phyloP scores from a whole-genome alignment of 2,113 vertebrate species.

The Mystacornis crossleyi region DNA sequence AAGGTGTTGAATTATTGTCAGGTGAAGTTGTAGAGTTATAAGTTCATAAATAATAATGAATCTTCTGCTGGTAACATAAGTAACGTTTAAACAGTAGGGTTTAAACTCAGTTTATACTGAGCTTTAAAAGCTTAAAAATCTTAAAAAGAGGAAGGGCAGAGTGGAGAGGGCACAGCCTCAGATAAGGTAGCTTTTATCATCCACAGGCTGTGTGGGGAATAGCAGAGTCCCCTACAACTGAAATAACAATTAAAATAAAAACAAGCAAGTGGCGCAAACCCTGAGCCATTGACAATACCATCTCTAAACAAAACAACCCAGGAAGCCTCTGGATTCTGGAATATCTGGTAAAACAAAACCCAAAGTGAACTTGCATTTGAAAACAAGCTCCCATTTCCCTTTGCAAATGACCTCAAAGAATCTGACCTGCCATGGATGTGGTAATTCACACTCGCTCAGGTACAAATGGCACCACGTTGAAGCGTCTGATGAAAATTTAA shows the following conservation, averaged over 20 bases:
- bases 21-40: not conserved
- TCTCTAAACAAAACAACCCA: not conserved
- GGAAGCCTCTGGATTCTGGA: not conserved
- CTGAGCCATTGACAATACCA: not conserved
- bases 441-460: not conserved
- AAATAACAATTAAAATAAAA: not conserved
- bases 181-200: not conserved
- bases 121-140: not conserved
- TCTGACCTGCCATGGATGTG: not conserved
- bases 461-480: not conserved
- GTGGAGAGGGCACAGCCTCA: not conserved
- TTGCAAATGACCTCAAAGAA: not conserved
- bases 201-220: not conserved
- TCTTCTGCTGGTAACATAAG: not conserved
- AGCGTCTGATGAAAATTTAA: not conserved
- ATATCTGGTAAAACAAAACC: not conserved
- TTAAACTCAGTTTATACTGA: not conserved
- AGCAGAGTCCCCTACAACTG: not conserved
- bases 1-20: conserved; percentile 48
- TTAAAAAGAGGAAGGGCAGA: not conserved
- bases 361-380: not conserved
- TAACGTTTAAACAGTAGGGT: not conserved
- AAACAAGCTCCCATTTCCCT: not conserved
- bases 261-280: not conserved
- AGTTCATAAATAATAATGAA: conserved; percentile 63